These are phyloP conservation scores for Melanotaenia trifasciata DNA, from an alignment of 2,797 vertebrate species.

Conservation along the genomic window DNA sequence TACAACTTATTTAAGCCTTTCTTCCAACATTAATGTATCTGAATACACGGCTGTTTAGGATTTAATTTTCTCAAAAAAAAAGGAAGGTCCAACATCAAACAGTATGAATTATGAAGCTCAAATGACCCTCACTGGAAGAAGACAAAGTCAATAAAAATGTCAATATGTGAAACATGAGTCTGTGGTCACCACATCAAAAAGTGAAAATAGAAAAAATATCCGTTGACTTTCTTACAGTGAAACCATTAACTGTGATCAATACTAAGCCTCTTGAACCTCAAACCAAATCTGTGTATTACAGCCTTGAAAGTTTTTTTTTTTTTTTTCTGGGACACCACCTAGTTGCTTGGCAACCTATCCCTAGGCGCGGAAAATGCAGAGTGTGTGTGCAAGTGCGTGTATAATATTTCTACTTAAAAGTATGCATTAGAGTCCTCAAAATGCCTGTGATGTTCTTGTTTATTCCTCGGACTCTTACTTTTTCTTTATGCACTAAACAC, in stretches of 20 bases:
- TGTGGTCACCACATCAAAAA: constrained; percentile 19
- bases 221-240: constrained; percentile 29
- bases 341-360: constrained; percentile 85
- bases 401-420: constrained; percentile 60
- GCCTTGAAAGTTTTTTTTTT: constrained; percentile 73
- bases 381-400: constrained; percentile 18
- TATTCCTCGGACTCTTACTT: constrained; percentile 14
- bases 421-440: constrained; percentile 41
- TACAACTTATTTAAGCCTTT: neutral
- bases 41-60: neutral
- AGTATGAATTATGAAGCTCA: constrained; percentile 10
- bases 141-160: constrained; percentile 25
- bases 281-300: constrained; percentile 48
- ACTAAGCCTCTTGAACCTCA: constrained; percentile 32
- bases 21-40: neutral
- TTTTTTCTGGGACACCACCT: constrained; percentile 81
- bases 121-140: constrained; percentile 15
- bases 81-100: neutral
- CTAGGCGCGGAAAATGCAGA: constrained; percentile 52
- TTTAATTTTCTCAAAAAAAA: no score
- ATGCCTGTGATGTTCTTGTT: constrained; percentile 41
- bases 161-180: constrained; percentile 46
- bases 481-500: constrained; percentile 34
- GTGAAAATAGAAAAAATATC: constrained; percentile 28
- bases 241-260: constrained; percentile 59